Base-by-base conservation (phyloP, 2,113 vertebrate species). In the Pterocles gutturalis region DNA sequence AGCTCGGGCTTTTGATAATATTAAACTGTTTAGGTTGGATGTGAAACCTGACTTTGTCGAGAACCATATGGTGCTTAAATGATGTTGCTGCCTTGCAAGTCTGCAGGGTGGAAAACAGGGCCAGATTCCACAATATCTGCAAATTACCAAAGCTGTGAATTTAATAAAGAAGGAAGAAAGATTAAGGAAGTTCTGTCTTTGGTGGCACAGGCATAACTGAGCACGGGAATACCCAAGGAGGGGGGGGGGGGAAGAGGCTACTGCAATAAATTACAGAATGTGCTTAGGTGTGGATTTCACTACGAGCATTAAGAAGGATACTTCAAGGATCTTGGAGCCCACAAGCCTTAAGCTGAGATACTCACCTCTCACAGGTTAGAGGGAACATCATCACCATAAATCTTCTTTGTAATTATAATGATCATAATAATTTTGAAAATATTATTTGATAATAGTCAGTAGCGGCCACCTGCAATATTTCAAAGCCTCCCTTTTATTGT, bases 11-110 rank as follows among this genome's bases (percentile, higher is more conserved):
- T 97, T 97, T 96, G 95, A 98, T 97, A 94, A 96, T 83, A 84
- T 64, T 93, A 94, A 96, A 92, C 88, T 98, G 94, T 98, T 98
- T 98, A 96, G 91, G 75, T 98, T 98, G 97, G 97, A 98, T 91
- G 89, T 69, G 90, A 96, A 97, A 89, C 92, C 91, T 91, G 92
- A 95, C 96, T 97, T 96, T 97, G 95, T 96, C 25, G 70, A 97
- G 97, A 98, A 97, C 94, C 98, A 98, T 96, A 97, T 97, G 96
- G 96, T 96, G 71, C 93, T 94, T 96, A 96, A 96, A 96, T 5
- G 88, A 78, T 94, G 88, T 66, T 93, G 82, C 41, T 94, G 91
- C 87, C 88, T 97, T 91, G 89, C 85, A 87, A 96, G 94, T 87
- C 85, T 93, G 80, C 70, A 93, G 89, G 76, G 80, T 75, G 71